Base-by-base conservation (phyloP, 2,888 invertebrate species). In the Drosophila hawaiiensis region DNA sequence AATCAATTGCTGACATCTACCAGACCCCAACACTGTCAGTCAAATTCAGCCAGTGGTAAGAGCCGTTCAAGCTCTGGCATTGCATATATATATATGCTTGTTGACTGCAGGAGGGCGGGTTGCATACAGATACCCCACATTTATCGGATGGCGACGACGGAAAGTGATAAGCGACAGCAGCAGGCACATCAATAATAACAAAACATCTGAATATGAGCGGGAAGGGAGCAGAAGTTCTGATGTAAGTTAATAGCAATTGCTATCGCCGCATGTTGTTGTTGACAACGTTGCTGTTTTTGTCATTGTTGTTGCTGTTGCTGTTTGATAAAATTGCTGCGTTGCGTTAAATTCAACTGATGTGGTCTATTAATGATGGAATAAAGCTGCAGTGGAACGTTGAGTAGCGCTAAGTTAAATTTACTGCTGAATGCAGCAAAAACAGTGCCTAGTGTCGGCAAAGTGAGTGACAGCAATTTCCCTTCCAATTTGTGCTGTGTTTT, bases 271-370 rank as follows among this genome's bases (percentile, higher is more conserved):
- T 55, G 68, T 78, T 71, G 68, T 65, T 66, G 65, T 64, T 68
- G 77, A 52, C 71, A 70, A 70, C 35, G 31, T 65, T 67, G 59
- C 33, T 55, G 47, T 54, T 52, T 35, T 35, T 63, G 63, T 47
- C 43, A 6, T 10, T 65, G 66, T 49, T 60, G 37, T 54, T 76
- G 47, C 19, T 68, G 58, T 54, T 76, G 73, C 35, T 70, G 73
- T 68, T 80, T 89, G 75, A 79, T 89, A 81, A 90, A 90, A 80
- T 76, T 86, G 91, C 89, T 80, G 89, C 80, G 82, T 89, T 87
- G 87, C 91, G 89, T 82, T 90, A 86, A 90, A 75, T 83, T 90
- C 82, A 87, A 80, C 82, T 86, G 87, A 82, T 90, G 89, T 77
- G 87, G 82, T 90, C 69, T 80, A 86, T 83, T 90, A 89, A 86